A percentile compares a stretch with the other conserved stretches of the same genome.
These are phyloP conservation scores for Stenolophus ochropezus DNA, from an alignment of 2,888 invertebrate genomes.

Conservation along the genomic window DNA sequence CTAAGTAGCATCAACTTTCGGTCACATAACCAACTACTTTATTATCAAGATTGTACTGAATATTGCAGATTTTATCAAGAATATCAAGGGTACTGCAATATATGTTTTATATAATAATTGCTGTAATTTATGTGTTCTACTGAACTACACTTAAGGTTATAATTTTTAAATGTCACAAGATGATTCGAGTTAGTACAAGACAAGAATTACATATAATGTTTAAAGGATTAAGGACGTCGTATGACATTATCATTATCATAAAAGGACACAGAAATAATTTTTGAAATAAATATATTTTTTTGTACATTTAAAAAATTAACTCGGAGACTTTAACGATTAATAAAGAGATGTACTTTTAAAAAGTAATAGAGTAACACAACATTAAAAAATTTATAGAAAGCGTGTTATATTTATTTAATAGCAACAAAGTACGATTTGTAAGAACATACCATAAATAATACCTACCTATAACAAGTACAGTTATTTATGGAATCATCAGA, in stretches of 20 bases:
- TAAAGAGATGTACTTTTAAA: background rate
- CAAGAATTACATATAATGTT: too few species aligned
- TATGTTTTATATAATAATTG: background rate
- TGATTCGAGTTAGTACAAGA: background rate
- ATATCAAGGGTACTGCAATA: slow-evolving; percentile 1
- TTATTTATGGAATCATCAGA: slow-evolving; percentile 1
- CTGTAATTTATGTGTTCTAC: background rate
- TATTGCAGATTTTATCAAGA: slow-evolving; percentile 20
- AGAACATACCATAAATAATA: background rate
- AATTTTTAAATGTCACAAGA: background rate
- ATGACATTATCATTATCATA: too few species aligned
- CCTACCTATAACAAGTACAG: background rate
- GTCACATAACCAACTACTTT: background rate
- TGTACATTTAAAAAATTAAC: background rate
- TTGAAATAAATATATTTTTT: background rate
- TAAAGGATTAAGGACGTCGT: too few species aligned
- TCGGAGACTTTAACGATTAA: background rate
- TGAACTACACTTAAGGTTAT: background rate
- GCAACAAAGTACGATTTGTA: background rate
- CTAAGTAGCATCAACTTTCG: slow-evolving; percentile 24
- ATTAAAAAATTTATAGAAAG: background rate
- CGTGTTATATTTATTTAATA: background rate
- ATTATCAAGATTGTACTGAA: background rate
- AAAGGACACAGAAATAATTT: too few species aligned
- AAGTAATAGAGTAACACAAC: too few species aligned